Conservation (phyloP, 2,888 invertebrate genomes). For the Polyommatus icarus region DNA sequence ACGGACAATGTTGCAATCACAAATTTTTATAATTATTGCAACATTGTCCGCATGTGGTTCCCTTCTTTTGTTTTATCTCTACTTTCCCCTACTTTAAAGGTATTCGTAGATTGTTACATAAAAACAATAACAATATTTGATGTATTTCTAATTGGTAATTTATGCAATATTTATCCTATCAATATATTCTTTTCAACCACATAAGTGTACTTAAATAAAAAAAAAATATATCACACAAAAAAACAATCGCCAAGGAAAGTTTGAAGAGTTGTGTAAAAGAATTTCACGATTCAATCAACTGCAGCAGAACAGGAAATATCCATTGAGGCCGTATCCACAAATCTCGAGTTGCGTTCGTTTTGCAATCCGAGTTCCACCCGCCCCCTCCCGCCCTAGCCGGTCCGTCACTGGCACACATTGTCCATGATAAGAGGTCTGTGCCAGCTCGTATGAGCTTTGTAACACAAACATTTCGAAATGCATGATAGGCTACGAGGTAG, state of each 20-base stretch:
- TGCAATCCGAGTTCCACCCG: constrained; percentile 2
- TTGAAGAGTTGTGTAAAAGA: constrained; percentile 11
- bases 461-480: neutral
- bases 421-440: constrained; percentile 17
- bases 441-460: neutral
- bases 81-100: too few species aligned
- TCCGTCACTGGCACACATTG: constrained; percentile 18
- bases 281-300: constrained; percentile 16
- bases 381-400: neutral
- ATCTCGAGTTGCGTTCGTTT: constrained; percentile 21
- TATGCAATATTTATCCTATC: neutral
- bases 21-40: too few species aligned
- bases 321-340: constrained; percentile 20
- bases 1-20: too few species aligned
- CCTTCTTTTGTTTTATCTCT: too few species aligned
- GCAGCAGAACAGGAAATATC: constrained; percentile 27
- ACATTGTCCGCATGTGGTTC: too few species aligned
- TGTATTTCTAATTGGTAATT: too few species aligned
- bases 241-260: neutral
- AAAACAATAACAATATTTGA: too few species aligned
- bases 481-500: neutral
- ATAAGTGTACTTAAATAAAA: neutral
- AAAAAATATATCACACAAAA: neutral
- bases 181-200: neutral
- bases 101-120: too few species aligned